These are phyloP conservation scores for Arbacia lixula DNA, from an alignment of 53 echinoderm and acorn worm species.

Conservation along the genomic window DNA sequence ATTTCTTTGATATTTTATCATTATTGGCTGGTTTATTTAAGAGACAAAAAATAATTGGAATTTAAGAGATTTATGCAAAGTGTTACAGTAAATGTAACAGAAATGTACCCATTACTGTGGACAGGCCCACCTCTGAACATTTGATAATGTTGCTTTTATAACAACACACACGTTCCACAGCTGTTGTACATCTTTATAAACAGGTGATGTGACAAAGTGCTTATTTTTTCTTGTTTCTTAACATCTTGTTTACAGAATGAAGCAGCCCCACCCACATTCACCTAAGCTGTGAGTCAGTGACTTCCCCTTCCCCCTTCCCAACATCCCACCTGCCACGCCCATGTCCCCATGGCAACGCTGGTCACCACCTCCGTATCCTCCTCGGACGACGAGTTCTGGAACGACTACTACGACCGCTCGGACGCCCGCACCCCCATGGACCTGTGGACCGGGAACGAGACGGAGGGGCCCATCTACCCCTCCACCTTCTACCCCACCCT, in stretches of 20 bases:
- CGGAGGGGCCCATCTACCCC: constrained; percentile 16
- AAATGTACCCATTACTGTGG: too few species aligned
- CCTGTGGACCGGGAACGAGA: background rate
- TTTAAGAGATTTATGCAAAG: too few species aligned
- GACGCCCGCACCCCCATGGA: background rate
- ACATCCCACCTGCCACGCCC: background rate
- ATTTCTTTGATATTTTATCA: too few species aligned
- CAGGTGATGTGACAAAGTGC: too few species aligned
- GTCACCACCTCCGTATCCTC: background rate
- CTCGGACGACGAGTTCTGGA: constrained; percentile 13
- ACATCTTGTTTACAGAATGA: constrained; percentile 15
- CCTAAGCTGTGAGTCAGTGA: background rate
- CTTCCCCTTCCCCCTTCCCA: background rate
- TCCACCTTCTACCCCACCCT: constrained; percentile 35
- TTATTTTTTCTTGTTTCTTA: constrained; percentile 6
- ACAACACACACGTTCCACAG: too few species aligned
- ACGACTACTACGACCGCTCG: constrained; percentile 37
- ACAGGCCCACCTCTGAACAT: too few species aligned
- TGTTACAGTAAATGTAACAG: too few species aligned
- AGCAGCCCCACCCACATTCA: constrained; percentile 2
- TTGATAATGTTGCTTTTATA: too few species aligned
- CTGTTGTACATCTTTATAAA: too few species aligned
- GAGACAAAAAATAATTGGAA: too few species aligned
- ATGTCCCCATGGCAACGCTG: background rate
- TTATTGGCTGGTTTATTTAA: too few species aligned